Percentiles rank a stretch among this genome's conserved stretches.
Conservation (phyloP, 2,113 vertebrate genomes). For the Jacana jacana region DNA sequence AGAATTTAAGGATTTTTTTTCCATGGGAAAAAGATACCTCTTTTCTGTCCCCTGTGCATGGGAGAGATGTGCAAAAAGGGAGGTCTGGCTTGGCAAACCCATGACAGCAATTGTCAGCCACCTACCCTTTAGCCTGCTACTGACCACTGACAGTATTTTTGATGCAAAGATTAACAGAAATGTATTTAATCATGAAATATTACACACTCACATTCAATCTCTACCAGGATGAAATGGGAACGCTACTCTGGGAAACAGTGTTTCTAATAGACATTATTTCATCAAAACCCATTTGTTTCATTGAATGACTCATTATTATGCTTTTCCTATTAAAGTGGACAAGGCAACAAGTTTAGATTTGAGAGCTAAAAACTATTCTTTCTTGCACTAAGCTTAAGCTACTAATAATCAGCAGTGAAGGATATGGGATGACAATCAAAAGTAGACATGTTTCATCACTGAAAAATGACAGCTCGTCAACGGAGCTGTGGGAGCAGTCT, state of each 20-base stretch:
- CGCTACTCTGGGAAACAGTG: background rate
- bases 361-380: background rate
- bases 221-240: background rate
- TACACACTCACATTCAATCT: background rate
- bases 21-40: constrained; percentile 49
- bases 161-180: background rate
- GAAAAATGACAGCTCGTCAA: background rate
- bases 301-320: background rate
- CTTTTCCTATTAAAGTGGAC: background rate
- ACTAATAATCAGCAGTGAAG: background rate
- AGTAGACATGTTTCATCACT: background rate
- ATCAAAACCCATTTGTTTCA: background rate
- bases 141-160: background rate
- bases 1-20: background rate
- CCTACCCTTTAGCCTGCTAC: background rate
- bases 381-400: background rate
- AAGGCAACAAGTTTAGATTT: background rate
- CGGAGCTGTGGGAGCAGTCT: background rate
- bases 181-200: background rate
- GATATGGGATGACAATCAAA: background rate
- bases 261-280: background rate
- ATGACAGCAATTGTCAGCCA: background rate
- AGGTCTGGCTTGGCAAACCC: background rate
- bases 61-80: background rate
- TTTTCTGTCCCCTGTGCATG: constrained; percentile 17